Evolutionary conservation across 2,797 vertebrate genomes (phyloP), one percentile per base, ranked within the genome.

Genomic region (Oophaga sylvatica): DNA sequence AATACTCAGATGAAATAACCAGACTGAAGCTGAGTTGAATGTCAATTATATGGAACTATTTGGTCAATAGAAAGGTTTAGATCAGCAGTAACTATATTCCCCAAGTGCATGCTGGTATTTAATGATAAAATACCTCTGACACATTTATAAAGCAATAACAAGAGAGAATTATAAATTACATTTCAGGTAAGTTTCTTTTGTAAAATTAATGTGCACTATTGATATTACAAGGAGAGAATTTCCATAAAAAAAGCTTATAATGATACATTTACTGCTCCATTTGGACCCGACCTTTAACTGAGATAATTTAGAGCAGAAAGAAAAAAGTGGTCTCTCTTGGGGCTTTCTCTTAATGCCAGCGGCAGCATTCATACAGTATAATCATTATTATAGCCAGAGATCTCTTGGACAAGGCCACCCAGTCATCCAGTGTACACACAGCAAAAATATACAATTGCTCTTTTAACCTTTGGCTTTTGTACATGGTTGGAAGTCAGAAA

Each of bases 201-300:
- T 83, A 29, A 71, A 57, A 31, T 83, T 41, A 84, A 73, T 60
- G 19, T 70, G 26, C 48, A 41, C 56, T 60, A 84, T 60, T 75
- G 56, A 84, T 68, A 83, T 56, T 29, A 31, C 26, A 22, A 59
- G 45, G n/a, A 70, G 59, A 71, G 73, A 16, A 86, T 68, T 70
- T 80, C 26, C 56, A 70, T 80, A 80, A 86, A 67, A 80, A 80
- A 71, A 41, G 57, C 59, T 62, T 56, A 62, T 75, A 87, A 87
- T 87, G 31, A 81, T 81, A 63, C 59, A 63, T 87, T 73, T 63
- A 86, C 35, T 62, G 53, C 48, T 81, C 63, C 63, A 68, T 63
- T 87, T 81, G 68, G 79, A 75, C 53, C 79, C 16, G 79, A 41
- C 67, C 85, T 81, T 87, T 81, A 87, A 77, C 71, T 76, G 87